Conservation (phyloP, 1,140 invertebrate genomes). For the Drosophila ficusphila region DNA sequence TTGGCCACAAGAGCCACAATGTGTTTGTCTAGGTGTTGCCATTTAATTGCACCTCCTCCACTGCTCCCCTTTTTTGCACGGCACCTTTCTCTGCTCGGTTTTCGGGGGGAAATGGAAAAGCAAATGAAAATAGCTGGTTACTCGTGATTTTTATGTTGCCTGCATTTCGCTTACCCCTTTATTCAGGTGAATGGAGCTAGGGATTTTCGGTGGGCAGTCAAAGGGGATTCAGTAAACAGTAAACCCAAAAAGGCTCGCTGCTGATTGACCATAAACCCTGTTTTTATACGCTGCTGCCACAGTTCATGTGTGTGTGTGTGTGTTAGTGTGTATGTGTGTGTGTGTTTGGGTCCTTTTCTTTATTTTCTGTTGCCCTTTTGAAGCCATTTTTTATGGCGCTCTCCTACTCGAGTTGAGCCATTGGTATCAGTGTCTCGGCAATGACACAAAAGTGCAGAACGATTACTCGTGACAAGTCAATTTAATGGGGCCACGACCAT, state of each 20-base stretch:
- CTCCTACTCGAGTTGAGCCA: conserved; percentile 10
- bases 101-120: not conserved
- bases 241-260: conserved; percentile 58
- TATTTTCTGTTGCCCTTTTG: conserved; percentile 8
- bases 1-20: conserved; percentile 64
- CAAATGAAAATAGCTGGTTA: conserved; percentile 55
- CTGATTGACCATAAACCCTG: conserved; percentile 74
- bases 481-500: conserved; percentile 51
- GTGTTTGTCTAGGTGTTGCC: conserved; percentile 69
- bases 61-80: not conserved
- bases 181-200: conserved; percentile 39
- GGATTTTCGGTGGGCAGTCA: conserved; percentile 66
- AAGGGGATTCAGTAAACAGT: conserved; percentile 56
- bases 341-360: conserved; percentile 1
- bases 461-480: conserved; percentile 62
- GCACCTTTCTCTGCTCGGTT: not conserved
- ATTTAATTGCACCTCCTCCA: conserved; percentile 65
- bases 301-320: conserved; percentile 1
- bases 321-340: not conserved
- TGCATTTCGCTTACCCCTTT: conserved; percentile 44
- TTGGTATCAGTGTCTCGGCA: conserved; percentile 35
- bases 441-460: conserved; percentile 55
- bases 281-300: conserved; percentile 20
- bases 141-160: conserved; percentile 69
- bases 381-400: conserved; percentile 48